These are phyloP conservation scores for Trichoplax adhaerens DNA, from an alignment of 37 sponge, comb jelly and placozoan species.

Conservation along the genomic window DNA sequence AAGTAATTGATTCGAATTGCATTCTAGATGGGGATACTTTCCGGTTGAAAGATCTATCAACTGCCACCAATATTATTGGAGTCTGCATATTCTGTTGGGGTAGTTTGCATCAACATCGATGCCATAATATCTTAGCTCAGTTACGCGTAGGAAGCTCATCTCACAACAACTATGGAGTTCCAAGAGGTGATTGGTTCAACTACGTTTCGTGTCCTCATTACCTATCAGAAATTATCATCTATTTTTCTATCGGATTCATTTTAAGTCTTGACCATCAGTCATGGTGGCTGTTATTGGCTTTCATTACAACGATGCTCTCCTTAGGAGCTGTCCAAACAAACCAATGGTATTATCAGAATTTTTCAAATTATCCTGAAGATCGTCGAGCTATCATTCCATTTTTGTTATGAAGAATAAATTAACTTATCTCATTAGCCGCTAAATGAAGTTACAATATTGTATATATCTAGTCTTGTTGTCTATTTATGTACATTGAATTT, in stretches of 20 bases:
- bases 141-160: constrained; percentile 4
- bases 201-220: constrained; percentile 52
- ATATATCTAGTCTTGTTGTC: no score
- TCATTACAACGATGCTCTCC: constrained; percentile 5
- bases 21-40: no score
- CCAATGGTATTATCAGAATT: constrained; percentile 35
- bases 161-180: constrained; percentile 14
- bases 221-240: constrained; percentile 56
- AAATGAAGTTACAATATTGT: no score
- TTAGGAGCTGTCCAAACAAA: constrained; percentile 30
- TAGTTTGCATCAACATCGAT: constrained; percentile 44
- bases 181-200: constrained; percentile 71
- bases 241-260: constrained; percentile 23
- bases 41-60: no score
- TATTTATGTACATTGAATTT: no score
- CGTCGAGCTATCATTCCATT: constrained; percentile 27
- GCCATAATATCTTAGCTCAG: constrained; percentile 50
- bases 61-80: constrained; percentile 11
- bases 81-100: constrained; percentile 37
- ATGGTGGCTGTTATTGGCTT: constrained; percentile 10
- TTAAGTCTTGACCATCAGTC: not conserved
- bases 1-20: no score
- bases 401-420: not conserved
- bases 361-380: constrained; percentile 33
- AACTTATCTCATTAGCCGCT: no score